Evolutionary conservation across 1,140 invertebrate genomes (phyloP).

Genomic region (Caenorhabditis latens): DNA sequence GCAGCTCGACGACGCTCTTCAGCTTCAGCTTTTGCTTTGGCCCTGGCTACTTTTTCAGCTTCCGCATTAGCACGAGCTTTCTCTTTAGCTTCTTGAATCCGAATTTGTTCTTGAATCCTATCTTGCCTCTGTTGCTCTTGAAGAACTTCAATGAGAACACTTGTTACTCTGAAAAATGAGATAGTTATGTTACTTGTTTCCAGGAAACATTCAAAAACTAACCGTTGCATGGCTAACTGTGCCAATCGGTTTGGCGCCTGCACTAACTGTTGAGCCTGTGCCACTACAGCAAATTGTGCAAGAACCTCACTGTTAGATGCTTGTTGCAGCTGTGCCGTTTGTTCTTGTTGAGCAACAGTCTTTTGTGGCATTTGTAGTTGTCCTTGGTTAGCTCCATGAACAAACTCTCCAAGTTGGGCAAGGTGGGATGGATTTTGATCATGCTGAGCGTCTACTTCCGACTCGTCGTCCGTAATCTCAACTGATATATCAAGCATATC

Average conservation of each 20-base stretch:
- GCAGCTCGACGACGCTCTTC: neutral
- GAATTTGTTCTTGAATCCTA: neutral
- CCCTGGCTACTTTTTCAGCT: neutral
- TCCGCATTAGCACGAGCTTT: neutral
- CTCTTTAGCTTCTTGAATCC: neutral
- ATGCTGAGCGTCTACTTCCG: neutral
- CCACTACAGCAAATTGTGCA: neutral
- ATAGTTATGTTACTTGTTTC: neutral
- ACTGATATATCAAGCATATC: neutral
- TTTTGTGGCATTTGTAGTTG: neutral
- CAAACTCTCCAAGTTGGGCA: conserved; percentile 42
- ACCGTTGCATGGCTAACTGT: neutral
- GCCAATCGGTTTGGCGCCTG: neutral
- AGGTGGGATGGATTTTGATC: neutral
- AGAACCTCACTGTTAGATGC: neutral
- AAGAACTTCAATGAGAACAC: neutral
- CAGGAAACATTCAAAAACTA: too few species aligned
- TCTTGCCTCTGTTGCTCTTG: neutral
- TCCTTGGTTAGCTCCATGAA: neutral
- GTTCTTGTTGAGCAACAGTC: neutral
- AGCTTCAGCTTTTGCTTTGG: neutral
- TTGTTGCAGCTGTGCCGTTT: neutral
- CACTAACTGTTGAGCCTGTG: neutral
- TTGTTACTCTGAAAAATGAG: conserved; percentile 2
- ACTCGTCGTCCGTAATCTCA: neutral